These are phyloP conservation scores for Epirrhoe alternata DNA, from an alignment of 2,888 invertebrate species.

Conservation along the genomic window DNA sequence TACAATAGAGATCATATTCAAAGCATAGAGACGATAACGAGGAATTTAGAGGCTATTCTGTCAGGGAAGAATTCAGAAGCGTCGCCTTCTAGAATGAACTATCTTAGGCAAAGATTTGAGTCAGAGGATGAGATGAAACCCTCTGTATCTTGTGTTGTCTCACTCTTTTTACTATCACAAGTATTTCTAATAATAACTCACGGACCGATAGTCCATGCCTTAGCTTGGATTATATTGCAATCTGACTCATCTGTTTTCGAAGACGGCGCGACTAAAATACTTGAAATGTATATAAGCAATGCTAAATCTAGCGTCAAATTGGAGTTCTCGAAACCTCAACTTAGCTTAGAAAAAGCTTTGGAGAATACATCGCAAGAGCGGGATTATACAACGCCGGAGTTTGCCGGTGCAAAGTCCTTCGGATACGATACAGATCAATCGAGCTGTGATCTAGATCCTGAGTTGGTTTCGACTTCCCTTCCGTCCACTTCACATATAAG, in stretches of 20 bases:
- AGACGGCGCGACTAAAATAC: slow-evolving; percentile 88
- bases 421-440: slow-evolving; percentile 79
- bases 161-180: slow-evolving; percentile 96
- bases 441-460: slow-evolving; percentile 81
- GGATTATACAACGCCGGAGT: slow-evolving; percentile 79
- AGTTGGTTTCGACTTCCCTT: slow-evolving; percentile 77
- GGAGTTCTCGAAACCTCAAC: slow-evolving; percentile 89
- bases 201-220: slow-evolving; percentile 93
- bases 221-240: slow-evolving; percentile 96
- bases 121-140: slow-evolving; percentile 86
- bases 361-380: slow-evolving; percentile 79
- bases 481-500: slow-evolving; percentile 83
- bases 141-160: slow-evolving; percentile 95
- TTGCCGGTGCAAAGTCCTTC: slow-evolving; percentile 67
- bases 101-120: slow-evolving; percentile 69
- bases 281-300: slow-evolving; percentile 87
- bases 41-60: slow-evolving; percentile 87
- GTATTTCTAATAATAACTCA: slow-evolving; percentile 98
- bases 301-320: slow-evolving; percentile 85
- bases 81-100: slow-evolving; percentile 72
- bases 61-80: slow-evolving; percentile 84
- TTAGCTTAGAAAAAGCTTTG: slow-evolving; percentile 91
- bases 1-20: slow-evolving; percentile 77
- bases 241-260: slow-evolving; percentile 90
- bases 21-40: slow-evolving; percentile 86